Percentiles rank a stretch among this genome's conserved stretches.
These are phyloP conservation scores for Campoletis raptor DNA, from an alignment of 2,888 invertebrate species.

Conservation along the genomic window DNA sequence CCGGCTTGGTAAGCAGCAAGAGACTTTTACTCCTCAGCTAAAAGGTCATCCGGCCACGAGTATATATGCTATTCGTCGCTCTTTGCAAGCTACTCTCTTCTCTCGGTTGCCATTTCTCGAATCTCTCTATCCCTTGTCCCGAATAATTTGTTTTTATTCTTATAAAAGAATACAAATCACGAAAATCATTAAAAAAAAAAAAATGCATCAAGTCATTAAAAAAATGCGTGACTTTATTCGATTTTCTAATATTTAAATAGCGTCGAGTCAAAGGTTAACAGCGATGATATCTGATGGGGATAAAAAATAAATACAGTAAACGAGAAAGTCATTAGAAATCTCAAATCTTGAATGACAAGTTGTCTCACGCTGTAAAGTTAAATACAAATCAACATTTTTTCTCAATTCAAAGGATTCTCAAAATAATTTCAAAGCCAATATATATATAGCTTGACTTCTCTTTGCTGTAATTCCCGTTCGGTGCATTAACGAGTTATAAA, in stretches of 20 bases:
- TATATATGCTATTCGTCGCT: conserved; percentile 67
- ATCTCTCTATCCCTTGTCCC: neutral
- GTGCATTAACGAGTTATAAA: conserved; percentile 33
- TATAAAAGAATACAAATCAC: neutral
- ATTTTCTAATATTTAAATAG: neutral
- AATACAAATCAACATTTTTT: neutral
- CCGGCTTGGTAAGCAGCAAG: conserved; percentile 33
- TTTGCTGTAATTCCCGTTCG: conserved; percentile 49
- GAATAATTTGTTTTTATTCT: neutral
- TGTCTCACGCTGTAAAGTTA: neutral
- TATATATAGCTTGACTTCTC: conserved; percentile 46
- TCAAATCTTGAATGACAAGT: neutral
- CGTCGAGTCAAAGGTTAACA: neutral
- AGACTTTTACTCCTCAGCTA: conserved; percentile 78
- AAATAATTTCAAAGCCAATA: neutral
- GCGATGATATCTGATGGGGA: neutral
- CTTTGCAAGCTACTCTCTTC: conserved; percentile 63
- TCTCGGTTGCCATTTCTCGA: conserved; percentile 58
- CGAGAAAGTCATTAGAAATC: conserved; percentile 9
- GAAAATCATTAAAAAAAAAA: neutral
- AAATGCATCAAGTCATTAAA: neutral
- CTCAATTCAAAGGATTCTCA: neutral
- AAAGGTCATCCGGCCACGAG: conserved; percentile 81
- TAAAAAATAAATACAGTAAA: neutral
- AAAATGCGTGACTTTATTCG: neutral